phyloP scores from a whole-genome alignment of 2,888 invertebrate species.

The Cataglyphis rosenhaueri region DNA sequence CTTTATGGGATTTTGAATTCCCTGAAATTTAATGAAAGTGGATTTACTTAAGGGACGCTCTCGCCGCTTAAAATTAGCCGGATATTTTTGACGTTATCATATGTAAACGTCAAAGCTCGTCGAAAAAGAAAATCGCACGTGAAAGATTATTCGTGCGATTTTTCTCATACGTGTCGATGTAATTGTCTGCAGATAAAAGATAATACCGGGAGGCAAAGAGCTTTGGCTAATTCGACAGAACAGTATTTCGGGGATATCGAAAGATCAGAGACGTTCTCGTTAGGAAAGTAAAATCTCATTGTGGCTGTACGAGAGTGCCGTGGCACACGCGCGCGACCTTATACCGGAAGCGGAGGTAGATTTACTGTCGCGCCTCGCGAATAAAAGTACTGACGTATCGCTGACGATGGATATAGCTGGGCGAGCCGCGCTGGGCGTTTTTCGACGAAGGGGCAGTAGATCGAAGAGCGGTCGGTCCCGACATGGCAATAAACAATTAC shows the following conservation, averaged over 20 bases:
- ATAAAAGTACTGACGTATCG: not conserved
- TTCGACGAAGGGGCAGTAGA: constrained; percentile 74
- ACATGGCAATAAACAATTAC: constrained; percentile 84
- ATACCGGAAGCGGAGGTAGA: not conserved
- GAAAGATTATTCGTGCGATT: not conserved
- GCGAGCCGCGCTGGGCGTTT: constrained; percentile 65
- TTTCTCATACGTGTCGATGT: not conserved
- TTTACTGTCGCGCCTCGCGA: constrained; percentile 34
- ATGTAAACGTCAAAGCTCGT: not conserved
- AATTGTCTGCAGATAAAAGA: not conserved
- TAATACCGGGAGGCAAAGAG: not conserved
- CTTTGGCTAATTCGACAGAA: not conserved
- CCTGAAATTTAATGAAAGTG: constrained; percentile 23
- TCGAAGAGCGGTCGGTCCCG: constrained; percentile 68
- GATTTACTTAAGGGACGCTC: not conserved
- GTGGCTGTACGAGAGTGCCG: not conserved
- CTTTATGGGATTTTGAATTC: constrained; percentile 37
- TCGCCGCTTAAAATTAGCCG: constrained; percentile 5
- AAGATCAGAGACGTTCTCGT: constrained; percentile 18
- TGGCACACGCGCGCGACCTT: constrained; percentile 1
- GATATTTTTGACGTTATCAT: constrained; percentile 13
- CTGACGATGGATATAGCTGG: constrained; percentile 45
- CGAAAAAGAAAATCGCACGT: not conserved
- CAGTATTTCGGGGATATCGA: not conserved
- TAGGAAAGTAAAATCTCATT: not conserved